These are phyloP conservation scores for Macrobrachium rosenbergii DNA, from an alignment of 1,140 invertebrate genomes.

Conservation along the genomic window DNA sequence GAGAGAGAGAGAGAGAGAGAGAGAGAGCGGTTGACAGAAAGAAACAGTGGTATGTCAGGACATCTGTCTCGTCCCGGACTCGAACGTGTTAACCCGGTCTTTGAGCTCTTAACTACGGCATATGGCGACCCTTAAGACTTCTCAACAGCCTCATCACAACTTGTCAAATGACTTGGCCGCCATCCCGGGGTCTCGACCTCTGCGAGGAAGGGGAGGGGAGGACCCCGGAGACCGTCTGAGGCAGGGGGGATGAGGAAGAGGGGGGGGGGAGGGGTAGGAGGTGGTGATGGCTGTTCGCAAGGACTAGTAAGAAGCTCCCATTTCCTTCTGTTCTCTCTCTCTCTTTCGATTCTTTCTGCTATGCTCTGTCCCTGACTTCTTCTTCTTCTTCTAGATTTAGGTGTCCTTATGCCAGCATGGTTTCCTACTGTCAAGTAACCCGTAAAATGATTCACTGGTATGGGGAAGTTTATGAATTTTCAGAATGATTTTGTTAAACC, in stretches of 20 bases:
- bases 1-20: background rate
- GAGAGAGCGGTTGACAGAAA: background rate
- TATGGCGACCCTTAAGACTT: background rate
- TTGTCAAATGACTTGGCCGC: conserved; percentile 1
- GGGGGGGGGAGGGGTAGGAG: background rate
- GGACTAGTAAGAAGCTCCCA: background rate
- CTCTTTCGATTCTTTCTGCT: no score
- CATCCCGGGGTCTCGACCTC: background rate
- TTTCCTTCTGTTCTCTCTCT: no score
- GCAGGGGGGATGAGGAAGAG: background rate
- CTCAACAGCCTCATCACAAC: background rate
- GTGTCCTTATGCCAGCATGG: no score
- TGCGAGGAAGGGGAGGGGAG: background rate
- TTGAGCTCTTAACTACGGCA: conserved; percentile 20
- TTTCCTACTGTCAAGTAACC: no score
- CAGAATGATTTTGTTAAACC: no score
- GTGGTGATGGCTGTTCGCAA: background rate
- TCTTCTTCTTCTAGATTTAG: no score
- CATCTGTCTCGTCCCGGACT: background rate
- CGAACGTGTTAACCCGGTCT: conserved; percentile 31
- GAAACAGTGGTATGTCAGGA: background rate
- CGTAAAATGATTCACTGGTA: no score
- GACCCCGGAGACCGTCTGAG: background rate
- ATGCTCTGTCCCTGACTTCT: no score
- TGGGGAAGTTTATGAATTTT: no score